Evolutionary conservation across 1,140 invertebrate species (phyloP).

Genomic region (Drosophila littoralis): DNA sequence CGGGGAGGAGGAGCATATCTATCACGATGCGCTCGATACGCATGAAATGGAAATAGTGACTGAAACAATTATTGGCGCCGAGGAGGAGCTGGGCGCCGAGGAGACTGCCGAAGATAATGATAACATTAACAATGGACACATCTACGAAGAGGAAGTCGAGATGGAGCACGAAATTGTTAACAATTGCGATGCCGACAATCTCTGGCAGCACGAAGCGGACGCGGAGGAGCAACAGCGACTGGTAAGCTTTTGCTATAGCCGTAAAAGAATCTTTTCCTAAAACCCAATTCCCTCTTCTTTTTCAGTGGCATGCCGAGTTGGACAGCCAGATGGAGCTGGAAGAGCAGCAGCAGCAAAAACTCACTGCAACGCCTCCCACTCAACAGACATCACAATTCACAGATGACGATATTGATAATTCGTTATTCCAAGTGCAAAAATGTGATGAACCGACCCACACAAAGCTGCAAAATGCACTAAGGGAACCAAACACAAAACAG

Average conservation of each 20-base stretch:
- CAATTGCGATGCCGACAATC: slow-evolving; percentile 1
- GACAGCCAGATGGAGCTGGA: not conserved
- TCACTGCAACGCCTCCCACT: too few species aligned
- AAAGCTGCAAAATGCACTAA: slow-evolving; percentile 1
- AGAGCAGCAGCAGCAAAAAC: not conserved
- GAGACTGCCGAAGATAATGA: slow-evolving; percentile 29
- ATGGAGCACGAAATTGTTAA: slow-evolving; percentile 16
- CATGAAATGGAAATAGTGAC: slow-evolving; percentile 55
- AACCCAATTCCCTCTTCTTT: not conserved
- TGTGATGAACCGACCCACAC: not conserved
- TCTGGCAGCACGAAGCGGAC: slow-evolving; percentile 2
- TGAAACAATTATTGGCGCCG: slow-evolving; percentile 53
- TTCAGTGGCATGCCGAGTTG: not conserved
- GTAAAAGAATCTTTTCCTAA: not conserved
- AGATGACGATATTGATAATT: not conserved
- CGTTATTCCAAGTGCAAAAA: not conserved
- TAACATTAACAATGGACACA: slow-evolving; percentile 34
- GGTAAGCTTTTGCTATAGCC: not conserved
- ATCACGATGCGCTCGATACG: slow-evolving; percentile 46
- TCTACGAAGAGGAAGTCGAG: slow-evolving; percentile 8
- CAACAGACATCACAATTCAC: too few species aligned
- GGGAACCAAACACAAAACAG: not conserved
- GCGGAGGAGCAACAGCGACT: not conserved
- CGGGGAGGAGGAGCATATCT: slow-evolving; percentile 38
- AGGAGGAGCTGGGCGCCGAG: slow-evolving; percentile 43